A percentile compares a stretch with the other conserved stretches of the same genome.
phyloP scores from a whole-genome alignment of 2,888 invertebrate genomes.

The Hydroisotoma schaefferi region DNA sequence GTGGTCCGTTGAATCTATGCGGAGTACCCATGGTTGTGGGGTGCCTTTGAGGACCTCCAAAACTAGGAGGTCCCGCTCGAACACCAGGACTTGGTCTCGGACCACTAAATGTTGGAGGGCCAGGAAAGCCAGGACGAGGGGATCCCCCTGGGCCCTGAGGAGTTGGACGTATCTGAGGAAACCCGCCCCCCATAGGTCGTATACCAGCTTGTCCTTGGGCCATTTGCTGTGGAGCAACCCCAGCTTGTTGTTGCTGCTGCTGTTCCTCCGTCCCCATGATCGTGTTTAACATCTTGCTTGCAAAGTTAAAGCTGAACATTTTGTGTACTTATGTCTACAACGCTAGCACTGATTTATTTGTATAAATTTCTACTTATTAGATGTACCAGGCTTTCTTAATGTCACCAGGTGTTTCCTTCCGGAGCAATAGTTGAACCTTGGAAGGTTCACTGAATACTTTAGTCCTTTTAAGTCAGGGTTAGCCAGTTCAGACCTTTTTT shows the following conservation, averaged over 20 bases:
- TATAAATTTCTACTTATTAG: no score
- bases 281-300: constrained; percentile 55
- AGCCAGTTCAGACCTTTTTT: no score
- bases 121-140: constrained; percentile 43
- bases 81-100: constrained; percentile 47
- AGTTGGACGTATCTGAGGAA: constrained; percentile 36
- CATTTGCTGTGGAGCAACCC: constrained; percentile 25
- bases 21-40: constrained; percentile 47
- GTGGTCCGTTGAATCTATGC: constrained; percentile 47
- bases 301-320: constrained; percentile 55
- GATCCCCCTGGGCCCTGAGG: constrained; percentile 44
- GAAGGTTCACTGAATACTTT: no score
- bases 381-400: no score
- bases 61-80: constrained; percentile 46
- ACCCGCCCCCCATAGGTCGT: constrained; percentile 25
- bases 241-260: constrained; percentile 40
- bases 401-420: no score
- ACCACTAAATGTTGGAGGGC: constrained; percentile 45
- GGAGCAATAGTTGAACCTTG: no score
- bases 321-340: constrained; percentile 1
- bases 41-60: constrained; percentile 44
- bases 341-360: no score
- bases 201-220: constrained; percentile 21
- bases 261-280: constrained; percentile 53
- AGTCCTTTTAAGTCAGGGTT: no score